Evolutionary conservation across 2,888 invertebrate genomes (phyloP).

Genomic region (Suillia variegata): DNA sequence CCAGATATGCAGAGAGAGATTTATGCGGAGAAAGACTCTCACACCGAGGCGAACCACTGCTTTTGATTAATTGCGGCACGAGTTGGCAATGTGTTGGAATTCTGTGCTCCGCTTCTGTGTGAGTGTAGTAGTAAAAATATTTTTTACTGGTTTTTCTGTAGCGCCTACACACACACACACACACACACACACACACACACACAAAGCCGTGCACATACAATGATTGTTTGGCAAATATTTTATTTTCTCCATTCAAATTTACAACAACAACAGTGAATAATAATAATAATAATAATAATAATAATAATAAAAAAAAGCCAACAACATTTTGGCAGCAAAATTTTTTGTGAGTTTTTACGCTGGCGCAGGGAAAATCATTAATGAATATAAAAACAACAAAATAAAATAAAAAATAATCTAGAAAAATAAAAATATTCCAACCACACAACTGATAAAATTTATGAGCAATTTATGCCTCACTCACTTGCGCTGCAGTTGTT

Average conservation of each 20-base stretch:
- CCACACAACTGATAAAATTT: conserved; percentile 33
- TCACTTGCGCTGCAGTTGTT: conserved; percentile 28
- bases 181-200: neutral
- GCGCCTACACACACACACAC: neutral
- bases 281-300: too few species aligned
- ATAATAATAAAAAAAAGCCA: too few species aligned
- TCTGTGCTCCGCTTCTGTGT: neutral
- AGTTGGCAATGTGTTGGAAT: conserved; percentile 21
- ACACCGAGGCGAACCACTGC: conserved; percentile 40
- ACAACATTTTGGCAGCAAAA: too few species aligned
- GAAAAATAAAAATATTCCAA: conserved; percentile 3
- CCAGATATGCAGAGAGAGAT: conserved; percentile 18
- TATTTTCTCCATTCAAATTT: neutral
- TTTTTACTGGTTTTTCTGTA: neutral
- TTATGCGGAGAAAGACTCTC: neutral
- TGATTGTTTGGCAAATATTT: too few species aligned
- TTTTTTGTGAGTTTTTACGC: neutral
- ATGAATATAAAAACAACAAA: too few species aligned
- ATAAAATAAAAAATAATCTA: neutral
- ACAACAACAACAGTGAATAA: too few species aligned
- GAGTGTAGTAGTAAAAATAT: neutral
- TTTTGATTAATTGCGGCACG: conserved; percentile 51
- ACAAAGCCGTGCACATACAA: neutral
- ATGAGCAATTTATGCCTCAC: conserved; percentile 47
- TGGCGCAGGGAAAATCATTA: neutral